Evolutionary conservation across 2,113 vertebrate genomes (phyloP), one percentile per base, ranked within the genome.

Genomic region (Periophthalmus modestus): DNA sequence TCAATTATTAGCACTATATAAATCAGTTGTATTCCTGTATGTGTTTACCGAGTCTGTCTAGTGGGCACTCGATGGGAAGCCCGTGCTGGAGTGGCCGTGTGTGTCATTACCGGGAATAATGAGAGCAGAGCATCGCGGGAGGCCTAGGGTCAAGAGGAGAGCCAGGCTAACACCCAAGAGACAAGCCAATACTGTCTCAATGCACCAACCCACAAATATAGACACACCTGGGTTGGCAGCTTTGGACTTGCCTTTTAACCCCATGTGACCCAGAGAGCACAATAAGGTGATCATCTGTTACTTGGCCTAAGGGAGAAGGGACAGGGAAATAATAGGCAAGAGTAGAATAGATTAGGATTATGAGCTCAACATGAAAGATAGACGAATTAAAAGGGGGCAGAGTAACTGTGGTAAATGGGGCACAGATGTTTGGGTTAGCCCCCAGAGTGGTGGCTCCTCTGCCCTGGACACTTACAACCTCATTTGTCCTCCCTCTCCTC

Each of bases 101-200:
- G 87, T 91, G 89, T 90, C 82, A 93, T 92, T 92, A 90, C 65
- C 79, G 89, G 90, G 94, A 95, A 94, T 96, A 94, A 93, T 92
- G 92, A 80, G 65, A 47, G 69, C 85, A 86, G 82, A 72, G 74
- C 77, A 23, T 69, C 13, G 69, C 61, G 28, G 84, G 80, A 71
- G 88, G 78, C 61, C 5, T 63, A 7, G 86, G 79, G 84, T 88
- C 74, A 81, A 87, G 82, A 86, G 87, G 79, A 81, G 81, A 59
- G 79, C 28, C 13, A 47, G 75, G 74, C 23, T 68, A 63, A 76
- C 72, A 67, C 78, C 69, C 84, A 36, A 21, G 85, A 72, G 85
- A 80, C 66, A 72, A 36, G 55, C 54, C 69, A 61, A 15, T 68
- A 50, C n/a, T 62, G 66, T 24, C 21, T 47, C n/a, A 47, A 67